Evolutionary conservation across 2,113 vertebrate species (phyloP), one percentile per base, ranked within the genome.

Genomic region (Dicentrarchus labrax): DNA sequence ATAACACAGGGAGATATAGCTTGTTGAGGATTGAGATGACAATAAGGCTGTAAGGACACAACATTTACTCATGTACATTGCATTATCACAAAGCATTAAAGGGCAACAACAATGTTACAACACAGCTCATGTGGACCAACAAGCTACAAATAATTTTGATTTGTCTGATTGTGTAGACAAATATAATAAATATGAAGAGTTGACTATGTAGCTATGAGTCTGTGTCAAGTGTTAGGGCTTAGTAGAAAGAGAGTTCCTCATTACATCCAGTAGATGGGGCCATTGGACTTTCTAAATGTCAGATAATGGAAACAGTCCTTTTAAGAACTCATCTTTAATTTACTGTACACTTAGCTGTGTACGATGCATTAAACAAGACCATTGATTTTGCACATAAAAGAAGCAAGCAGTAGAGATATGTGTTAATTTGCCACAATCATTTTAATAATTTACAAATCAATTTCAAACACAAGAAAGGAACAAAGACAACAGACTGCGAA

Each of bases 381-480:
- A 71, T 30, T 45, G 43, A 75, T 57, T 75, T 47, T 72, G 10
- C 54, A 62, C 36, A 78, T 38, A 39, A 86, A 71, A 72, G 10
- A 64, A 76, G n/a, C 10, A 21, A 54, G 24, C 10, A 54, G 22
- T 22, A 77, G 11, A 80, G 17, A 60, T 16, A 19, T 0, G 4
- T 50, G 22, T 48, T 36, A 16, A 12, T 88, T 78, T 72, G 24
- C 45, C 61, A 80, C 48, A 21, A 57, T 91, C 4, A 70, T 78
- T 89, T 90, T 88, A 86, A 93, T 93, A 91, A 91, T 90, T 93
- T 91, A 93, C 64, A 88, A 89, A 90, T 88, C 68, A 85, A 81
- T 86, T 87, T 78, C 12, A 59, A 84, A 90, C 69, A 90, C 67
- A 67, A 51, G 48, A 38, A 24, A 61, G 16, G 54, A 66, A 62